Evolutionary conservation across 2,113 vertebrate species (phyloP), one percentile per base, ranked within the genome.

Genomic region (Mesocricetus auratus): DNA sequence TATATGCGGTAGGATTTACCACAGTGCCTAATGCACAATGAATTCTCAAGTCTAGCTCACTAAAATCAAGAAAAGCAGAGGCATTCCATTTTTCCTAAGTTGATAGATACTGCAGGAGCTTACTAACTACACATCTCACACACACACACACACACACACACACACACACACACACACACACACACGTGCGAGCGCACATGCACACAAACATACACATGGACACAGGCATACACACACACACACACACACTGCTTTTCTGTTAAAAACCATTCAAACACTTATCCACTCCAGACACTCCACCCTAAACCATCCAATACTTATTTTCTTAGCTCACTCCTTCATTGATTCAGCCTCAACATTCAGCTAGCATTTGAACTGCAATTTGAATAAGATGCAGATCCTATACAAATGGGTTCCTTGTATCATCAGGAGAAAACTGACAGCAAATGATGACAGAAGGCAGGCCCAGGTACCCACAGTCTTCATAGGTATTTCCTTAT

Each of bases 21-120:
- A 5, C 13, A 60, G 21, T 39, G 42, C 42, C 73, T 79, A 58
- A 47, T 24, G 2, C 33, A 73, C 2, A 42, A 13, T 12, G 53
- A 93, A 15, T 58, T 83, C 75, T 94, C 74, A 79, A 68, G 17
- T 89, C 56, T 79, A 83, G 26, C 29, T 94, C 5, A 77, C 42
- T 15, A 47, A 79, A 81, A 45, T 31, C 15, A 73, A 62, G 73
- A 71, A 91, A 79, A 77, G 21, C 75, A 45, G 11, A 2, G 50
- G 86, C 83, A 79, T n/a, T 85, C 22, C 29, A 12, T 71, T 92
- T 94, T 66, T 36, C n/a, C n/a, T 86, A 89, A 45, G 58, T 36
- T 15, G 71, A 33, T 15, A 74, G 71, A 33, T 15, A 74, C 16
- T 62, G 78, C 39, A 91, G 93, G 94, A 94, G 64, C 82, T 31